Base-by-base conservation (phyloP, 2,797 vertebrate species). In the Phrynocephalus guinanensis region DNA sequence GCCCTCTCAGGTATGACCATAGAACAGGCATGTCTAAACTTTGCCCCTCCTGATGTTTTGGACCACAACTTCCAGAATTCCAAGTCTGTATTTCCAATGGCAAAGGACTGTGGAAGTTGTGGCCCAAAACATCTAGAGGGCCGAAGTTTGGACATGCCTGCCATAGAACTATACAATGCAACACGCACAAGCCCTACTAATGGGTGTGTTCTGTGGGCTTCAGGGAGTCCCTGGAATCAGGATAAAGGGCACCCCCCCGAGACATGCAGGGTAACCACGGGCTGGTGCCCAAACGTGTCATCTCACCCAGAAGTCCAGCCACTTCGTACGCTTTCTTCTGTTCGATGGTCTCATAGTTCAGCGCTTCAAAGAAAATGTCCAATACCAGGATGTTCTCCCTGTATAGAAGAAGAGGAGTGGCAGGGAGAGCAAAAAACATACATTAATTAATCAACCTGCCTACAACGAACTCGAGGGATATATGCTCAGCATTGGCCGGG, bases 301-400 rank as follows among this genome's bases (percentile, higher is more conserved):
- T 76, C 87, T 98, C 96, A 99, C 99, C 99, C 92, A 99, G 97
- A 95, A 99, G 97, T 18, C 99, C 99, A 0, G 99, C 98, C 94
- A 99, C 95, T 95, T 99, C 99, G 0, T 99, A 99, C 20, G 99
- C 99, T 94, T 99, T 99, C 97, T 99, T 99, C 97, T 99, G 99
- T 94, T 99, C 99, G 1, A 99, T 99, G 9, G 98, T 99, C 96
- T 99, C 99, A 1, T 99, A 99, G 97, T 99, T 99, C 93, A 99
- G 96, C 0, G 99, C 99, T 95, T 99, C 99, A 52, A 99, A 99
- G 97, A 97, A 99, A 96, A 99, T 99, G 93, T 99, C 99, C 96
- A 99, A 97, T 92, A 99, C 99, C 96, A 99, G 94, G 96, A 99
- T 98, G 96, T 99, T 99, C 95, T 99, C 99, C 93, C 99, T 99